Evolutionary conservation across 2,113 vertebrate species (phyloP), one percentile per base, ranked within the genome.

Genomic region (Peromyscus leucopus): DNA sequence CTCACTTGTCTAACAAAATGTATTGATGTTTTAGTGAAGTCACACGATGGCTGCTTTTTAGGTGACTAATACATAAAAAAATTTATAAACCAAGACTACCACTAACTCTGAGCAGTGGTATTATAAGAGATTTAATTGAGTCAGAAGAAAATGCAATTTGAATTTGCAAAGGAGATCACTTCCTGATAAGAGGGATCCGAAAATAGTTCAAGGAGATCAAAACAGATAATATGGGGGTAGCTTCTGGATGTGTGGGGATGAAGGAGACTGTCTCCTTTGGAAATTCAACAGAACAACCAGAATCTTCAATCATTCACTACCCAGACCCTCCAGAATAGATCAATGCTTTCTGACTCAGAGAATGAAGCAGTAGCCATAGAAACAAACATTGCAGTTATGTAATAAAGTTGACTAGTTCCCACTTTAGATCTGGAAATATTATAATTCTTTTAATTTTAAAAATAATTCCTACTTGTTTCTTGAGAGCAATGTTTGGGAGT

Each of bases 321-420:
- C 22, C 84, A 82, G 48, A 15, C 51, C 33, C 33, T 71, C 89
- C 7, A 91, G 63, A 4, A n/a, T 79, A 87, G 93, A 22, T 84
- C 75, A 55, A 36, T 90, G 87, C 65, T 85, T 92, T 72, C 63
- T 71, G 89, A 61, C 87, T 76, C 28, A 31, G 31, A 59, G 55
- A 96, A 79, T 22, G n/a, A 87, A 83, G 76, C 9, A 7, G 28
- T 97, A 97, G 71, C 96, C 55, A 86, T 93, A 72, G 93, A 90
- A 94, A 97, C 88, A 74, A 82, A 42, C 28, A 24, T 61, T 61
- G 78, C 39, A 86, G 12, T 65, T 82, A 33, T 15, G 80, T 65
- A 78, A 75, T 88, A 46, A 71, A 87, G 31, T 28, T 72, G 12
- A 91, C 46, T 4, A 33, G 10, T 75, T 93, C 31, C 63, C 71